Percentiles rank a stretch among this genome's conserved stretches.
These are phyloP conservation scores for Mesitornis unicolor DNA, from an alignment of 2,113 vertebrate genomes.

Conservation along the genomic window DNA sequence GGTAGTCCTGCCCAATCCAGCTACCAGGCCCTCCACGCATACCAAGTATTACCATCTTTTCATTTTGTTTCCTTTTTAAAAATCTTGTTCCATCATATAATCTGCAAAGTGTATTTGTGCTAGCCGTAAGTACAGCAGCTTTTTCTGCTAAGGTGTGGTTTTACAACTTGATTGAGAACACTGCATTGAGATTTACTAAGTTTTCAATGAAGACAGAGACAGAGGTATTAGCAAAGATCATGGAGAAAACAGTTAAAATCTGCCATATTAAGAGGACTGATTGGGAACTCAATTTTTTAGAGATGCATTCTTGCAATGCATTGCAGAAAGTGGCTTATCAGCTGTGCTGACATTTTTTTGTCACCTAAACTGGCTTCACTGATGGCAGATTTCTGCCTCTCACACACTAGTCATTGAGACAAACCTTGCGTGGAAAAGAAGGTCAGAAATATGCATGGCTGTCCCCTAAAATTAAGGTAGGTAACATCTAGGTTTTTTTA, in stretches of 20 bases:
- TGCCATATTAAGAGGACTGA: not conserved
- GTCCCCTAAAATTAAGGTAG: conserved; percentile 14
- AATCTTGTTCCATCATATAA: conserved; percentile 44
- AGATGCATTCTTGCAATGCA: not conserved
- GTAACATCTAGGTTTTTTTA: not conserved
- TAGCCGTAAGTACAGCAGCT: not conserved
- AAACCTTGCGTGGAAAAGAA: not conserved
- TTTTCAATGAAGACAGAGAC: not conserved
- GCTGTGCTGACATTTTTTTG: not conserved
- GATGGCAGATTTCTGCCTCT: not conserved
- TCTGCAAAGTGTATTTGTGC: conserved; percentile 40
- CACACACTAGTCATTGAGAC: not conserved
- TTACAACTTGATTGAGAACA: not conserved
- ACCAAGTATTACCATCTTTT: conserved; percentile 95
- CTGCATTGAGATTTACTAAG: not conserved
- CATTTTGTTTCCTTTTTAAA: conserved; percentile 60
- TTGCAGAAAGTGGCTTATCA: not conserved
- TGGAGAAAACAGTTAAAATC: not conserved
- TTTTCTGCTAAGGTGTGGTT: not conserved
- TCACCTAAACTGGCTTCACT: not conserved
- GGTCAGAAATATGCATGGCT: not conserved
- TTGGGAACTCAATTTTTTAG: not conserved
- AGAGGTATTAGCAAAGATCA: not conserved
- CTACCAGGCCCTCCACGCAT: conserved; percentile 95
- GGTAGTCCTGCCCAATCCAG: conserved; percentile 86